These are phyloP conservation scores for Sebastes matsubarae DNA, from an alignment of 2,797 vertebrate genomes.

Conservation along the genomic window DNA sequence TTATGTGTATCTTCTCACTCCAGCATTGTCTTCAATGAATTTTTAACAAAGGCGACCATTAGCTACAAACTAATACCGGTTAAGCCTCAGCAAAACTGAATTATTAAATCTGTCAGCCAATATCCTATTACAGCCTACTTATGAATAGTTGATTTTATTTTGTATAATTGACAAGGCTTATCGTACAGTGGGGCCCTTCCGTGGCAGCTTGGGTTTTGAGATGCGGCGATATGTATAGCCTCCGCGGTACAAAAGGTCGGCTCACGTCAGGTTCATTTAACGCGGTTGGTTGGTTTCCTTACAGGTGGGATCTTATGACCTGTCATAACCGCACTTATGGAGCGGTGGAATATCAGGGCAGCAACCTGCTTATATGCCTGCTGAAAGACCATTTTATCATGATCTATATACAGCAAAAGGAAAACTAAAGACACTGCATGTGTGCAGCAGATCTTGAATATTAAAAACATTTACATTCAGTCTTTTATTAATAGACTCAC, in stretches of 20 bases:
- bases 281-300: conserved; percentile 52
- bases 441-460: neutral
- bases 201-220: conserved; percentile 83
- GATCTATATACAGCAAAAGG: neutral
- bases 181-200: conserved; percentile 84
- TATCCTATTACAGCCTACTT: conserved; percentile 92
- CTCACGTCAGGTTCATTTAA: conserved; percentile 73
- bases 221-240: conserved; percentile 75
- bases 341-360: conserved; percentile 57
- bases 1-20: conserved; percentile 84
- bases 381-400: neutral
- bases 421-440: neutral
- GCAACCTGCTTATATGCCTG: neutral
- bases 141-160: conserved; percentile 99
- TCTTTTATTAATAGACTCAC: neutral
- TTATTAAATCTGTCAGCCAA: conserved; percentile 93
- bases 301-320: conserved; percentile 64
- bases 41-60: conserved; percentile 90
- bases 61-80: conserved; percentile 88
- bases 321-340: conserved; percentile 72
- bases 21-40: conserved; percentile 84
- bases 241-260: conserved; percentile 70
- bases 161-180: conserved; percentile 93
- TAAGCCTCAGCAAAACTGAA: conserved; percentile 92
- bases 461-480: neutral